phyloP scores from a whole-genome alignment of 2,113 vertebrate genomes.

The Nematolebias whitei region DNA sequence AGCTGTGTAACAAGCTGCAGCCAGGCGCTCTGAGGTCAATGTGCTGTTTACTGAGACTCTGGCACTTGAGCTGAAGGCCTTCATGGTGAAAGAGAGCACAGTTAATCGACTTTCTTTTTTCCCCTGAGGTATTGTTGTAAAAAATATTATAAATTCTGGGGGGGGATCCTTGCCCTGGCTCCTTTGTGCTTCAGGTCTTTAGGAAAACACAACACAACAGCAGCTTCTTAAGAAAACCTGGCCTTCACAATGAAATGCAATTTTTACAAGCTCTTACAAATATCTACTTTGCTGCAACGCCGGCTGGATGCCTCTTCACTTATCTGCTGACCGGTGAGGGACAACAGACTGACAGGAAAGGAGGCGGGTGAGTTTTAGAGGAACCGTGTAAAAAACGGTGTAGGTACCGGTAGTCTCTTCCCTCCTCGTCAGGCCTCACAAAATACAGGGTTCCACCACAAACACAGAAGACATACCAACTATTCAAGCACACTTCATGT shows the following conservation, averaged over 20 bases:
- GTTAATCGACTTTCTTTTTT: slow-evolving; percentile 88
- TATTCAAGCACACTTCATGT: neutral
- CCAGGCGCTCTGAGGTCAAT: slow-evolving; percentile 84
- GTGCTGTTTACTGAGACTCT: slow-evolving; percentile 79
- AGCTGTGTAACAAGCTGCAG: slow-evolving; percentile 78
- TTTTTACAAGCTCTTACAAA: slow-evolving; percentile 79
- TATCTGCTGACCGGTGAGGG: slow-evolving; percentile 62
- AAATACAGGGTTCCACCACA: slow-evolving; percentile 1
- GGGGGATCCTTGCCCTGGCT: slow-evolving; percentile 72
- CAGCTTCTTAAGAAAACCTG: slow-evolving; percentile 61
- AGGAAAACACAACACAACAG: slow-evolving; percentile 67
- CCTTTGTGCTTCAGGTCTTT: slow-evolving; percentile 74
- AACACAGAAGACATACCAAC: neutral
- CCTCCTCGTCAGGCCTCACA: slow-evolving; percentile 23
- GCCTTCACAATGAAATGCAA: slow-evolving; percentile 82
- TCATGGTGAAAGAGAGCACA: slow-evolving; percentile 84
- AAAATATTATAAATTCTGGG: slow-evolving; percentile 79
- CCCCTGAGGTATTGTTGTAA: slow-evolving; percentile 78
- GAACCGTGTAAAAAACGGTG: slow-evolving; percentile 37
- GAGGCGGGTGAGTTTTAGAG: slow-evolving; percentile 75
- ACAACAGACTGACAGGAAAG: slow-evolving; percentile 66
- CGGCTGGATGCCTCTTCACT: slow-evolving; percentile 52
- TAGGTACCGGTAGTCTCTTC: slow-evolving; percentile 25
- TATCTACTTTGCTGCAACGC: slow-evolving; percentile 70
- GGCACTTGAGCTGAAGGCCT: slow-evolving; percentile 88